These are phyloP conservation scores for Mionectes macconnelli DNA, from an alignment of 2,113 vertebrate species.

Conservation along the genomic window DNA sequence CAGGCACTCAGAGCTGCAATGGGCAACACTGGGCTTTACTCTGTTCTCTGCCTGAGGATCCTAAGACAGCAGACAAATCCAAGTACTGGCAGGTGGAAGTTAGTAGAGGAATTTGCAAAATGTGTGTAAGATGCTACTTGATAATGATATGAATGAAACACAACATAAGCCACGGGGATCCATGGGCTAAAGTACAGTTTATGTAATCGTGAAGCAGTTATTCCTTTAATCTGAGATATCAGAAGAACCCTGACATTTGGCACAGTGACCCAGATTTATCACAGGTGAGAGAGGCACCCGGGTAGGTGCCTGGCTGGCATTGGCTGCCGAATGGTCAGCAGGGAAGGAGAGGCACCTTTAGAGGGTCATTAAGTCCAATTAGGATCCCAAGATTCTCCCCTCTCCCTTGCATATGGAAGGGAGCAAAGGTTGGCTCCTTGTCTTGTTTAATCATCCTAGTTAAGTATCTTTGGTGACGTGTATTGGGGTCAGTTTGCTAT, in stretches of 20 bases:
- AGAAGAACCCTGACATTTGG: slow-evolving; percentile 44
- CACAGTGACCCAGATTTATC: slow-evolving; percentile 63
- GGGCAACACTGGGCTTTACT: not conserved
- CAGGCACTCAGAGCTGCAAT: not conserved
- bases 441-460: not conserved
- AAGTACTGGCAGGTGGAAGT: not conserved
- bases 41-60: not conserved
- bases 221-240: slow-evolving; percentile 22
- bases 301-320: slow-evolving; percentile 6
- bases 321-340: slow-evolving; percentile 21
- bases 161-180: not conserved
- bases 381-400: not conserved
- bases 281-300: not conserved
- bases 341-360: not conserved
- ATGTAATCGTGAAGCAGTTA: not conserved
- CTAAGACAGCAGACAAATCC: not conserved
- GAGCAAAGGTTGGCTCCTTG: not conserved
- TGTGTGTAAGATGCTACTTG: accelerated
- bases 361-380: not conserved
- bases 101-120: not conserved
- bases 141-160: not conserved
- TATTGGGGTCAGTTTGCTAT: not conserved
- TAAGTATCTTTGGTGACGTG: not conserved
- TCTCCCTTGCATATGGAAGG: not conserved
- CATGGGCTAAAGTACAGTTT: slow-evolving; percentile 35